phyloP scores from a whole-genome alignment of 2,797 vertebrate genomes.

The Loriculus beryllinus region DNA sequence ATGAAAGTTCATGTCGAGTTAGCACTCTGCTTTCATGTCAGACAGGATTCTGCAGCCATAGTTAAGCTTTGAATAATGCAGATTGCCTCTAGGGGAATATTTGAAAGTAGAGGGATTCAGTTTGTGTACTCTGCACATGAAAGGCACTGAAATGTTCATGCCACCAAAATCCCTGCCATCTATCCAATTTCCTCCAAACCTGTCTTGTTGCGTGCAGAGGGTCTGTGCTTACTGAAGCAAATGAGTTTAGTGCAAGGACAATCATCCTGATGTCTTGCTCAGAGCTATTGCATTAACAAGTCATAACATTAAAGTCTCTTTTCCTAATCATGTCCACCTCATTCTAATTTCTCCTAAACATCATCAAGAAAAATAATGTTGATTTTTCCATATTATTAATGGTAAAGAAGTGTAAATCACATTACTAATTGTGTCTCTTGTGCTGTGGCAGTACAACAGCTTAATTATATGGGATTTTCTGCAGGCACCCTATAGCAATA shows the following conservation, averaged over 20 bases:
- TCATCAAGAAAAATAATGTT: slow-evolving; percentile 39
- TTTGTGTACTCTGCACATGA: slow-evolving; percentile 64
- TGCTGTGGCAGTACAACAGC: background rate
- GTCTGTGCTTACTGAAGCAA: slow-evolving; percentile 67
- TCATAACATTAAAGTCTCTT: slow-evolving; percentile 47
- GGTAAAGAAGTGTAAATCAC: slow-evolving; percentile 40
- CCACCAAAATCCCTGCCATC: slow-evolving; percentile 41
- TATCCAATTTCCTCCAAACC: slow-evolving; percentile 52
- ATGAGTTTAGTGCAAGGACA: slow-evolving; percentile 59
- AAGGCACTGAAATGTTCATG: slow-evolving; percentile 43
- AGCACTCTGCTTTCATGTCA: slow-evolving; percentile 54
- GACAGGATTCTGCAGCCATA: slow-evolving; percentile 54
- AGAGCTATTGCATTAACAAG: slow-evolving; percentile 59
- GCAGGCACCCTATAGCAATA: slow-evolving; percentile 40
- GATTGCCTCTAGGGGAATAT: slow-evolving; percentile 61
- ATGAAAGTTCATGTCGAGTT: slow-evolving; percentile 55
- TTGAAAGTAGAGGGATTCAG: slow-evolving; percentile 50
- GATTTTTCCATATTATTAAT: slow-evolving; percentile 40
- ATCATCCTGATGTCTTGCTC: slow-evolving; percentile 64
- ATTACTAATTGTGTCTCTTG: slow-evolving; percentile 15
- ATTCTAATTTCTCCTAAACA: slow-evolving; percentile 44
- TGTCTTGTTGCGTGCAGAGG: slow-evolving; percentile 53
- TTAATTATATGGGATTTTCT: slow-evolving; percentile 34
- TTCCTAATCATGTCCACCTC: slow-evolving; percentile 37
- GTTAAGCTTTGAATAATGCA: slow-evolving; percentile 70